A percentile compares a stretch with the other conserved stretches of the same genome.
Conservation (phyloP, 2,113 vertebrate species). For the Oxyruncus cristatus region DNA sequence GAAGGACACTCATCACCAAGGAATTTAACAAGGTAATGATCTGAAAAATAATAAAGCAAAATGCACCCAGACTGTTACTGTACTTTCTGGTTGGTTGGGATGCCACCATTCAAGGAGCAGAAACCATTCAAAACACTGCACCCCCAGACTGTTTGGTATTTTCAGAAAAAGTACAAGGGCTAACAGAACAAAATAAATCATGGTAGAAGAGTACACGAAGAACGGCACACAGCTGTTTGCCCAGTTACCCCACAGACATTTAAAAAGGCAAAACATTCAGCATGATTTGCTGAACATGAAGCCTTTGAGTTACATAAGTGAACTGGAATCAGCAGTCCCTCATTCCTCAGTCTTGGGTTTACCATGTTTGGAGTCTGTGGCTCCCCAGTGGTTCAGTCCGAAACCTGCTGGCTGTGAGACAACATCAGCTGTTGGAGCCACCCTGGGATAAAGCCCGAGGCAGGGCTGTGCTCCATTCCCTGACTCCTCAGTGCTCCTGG, state of each 20-base stretch:
- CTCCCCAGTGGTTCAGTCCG: background rate
- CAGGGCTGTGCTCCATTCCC: background rate
- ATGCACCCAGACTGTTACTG: background rate
- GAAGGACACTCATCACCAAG: background rate
- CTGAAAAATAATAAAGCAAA: background rate
- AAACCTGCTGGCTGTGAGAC: background rate
- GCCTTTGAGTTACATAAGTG: background rate
- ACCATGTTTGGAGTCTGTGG: background rate
- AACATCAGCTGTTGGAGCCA: background rate
- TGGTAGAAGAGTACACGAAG: background rate
- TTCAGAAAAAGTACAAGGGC: background rate
- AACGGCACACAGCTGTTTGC: background rate
- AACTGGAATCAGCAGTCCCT: background rate
- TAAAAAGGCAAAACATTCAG: background rate
- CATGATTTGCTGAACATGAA: background rate
- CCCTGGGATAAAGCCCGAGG: accelerated
- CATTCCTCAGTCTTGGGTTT: background rate
- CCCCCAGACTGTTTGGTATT: background rate
- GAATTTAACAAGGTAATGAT: background rate
- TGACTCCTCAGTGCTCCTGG: accelerated
- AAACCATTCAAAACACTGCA: background rate
- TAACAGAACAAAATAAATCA: background rate
- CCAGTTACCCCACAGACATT: background rate
- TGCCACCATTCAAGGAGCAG: background rate
- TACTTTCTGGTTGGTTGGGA: background rate